Evolutionary conservation across 2,888 invertebrate species (phyloP), one percentile per base, ranked within the genome.

Genomic region (Anaspis maculata): DNA sequence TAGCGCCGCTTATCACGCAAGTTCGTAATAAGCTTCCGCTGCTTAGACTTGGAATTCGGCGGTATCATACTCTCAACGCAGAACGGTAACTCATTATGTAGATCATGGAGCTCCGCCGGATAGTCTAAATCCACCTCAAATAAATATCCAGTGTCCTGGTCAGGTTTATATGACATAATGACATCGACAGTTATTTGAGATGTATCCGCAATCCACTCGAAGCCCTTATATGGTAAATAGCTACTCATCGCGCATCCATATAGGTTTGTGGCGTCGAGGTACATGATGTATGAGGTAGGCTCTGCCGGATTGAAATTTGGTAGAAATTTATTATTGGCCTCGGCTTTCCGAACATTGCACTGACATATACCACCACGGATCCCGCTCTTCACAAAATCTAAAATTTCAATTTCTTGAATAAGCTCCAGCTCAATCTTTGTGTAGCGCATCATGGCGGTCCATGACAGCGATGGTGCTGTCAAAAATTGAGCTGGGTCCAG

Each of bases 201-300:
- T 13, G 1, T 7, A 13, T 9, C 32, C 15, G n/a, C n/a, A n/a
- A n/a, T n/a, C 96, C 13, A 95, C 95, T 40, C 94, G 95, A 69
- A 95, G 95, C 69, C 92, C 92, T 0, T 95, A 91, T 59, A 69
- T 95, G 44, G 89, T 89, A 53, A 89, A 90, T 54, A 74, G 78
- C 37, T 71, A 72, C n/a, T 69, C 74, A 38, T 38, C 2, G 38
- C 34, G 27, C 30, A 33, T 1, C 38, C 38, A 3, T 11, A 16
- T 6, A 38, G 24, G 19, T 38, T 38, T 11, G n/a, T 76, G 77
- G 40, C 79, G 77, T 41, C 79, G 7, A 38, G 16, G 25, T 34
- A 31, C 7, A 38, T 16, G 21, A 38, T 22, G 16, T 30, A 38
- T 13, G 13, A 32, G 0, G 7, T n/a, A 12, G 37, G 33, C 33